These are phyloP conservation scores for Pseudopleuronectes americanus DNA, from an alignment of 2,797 vertebrate genomes.

Conservation along the genomic window DNA sequence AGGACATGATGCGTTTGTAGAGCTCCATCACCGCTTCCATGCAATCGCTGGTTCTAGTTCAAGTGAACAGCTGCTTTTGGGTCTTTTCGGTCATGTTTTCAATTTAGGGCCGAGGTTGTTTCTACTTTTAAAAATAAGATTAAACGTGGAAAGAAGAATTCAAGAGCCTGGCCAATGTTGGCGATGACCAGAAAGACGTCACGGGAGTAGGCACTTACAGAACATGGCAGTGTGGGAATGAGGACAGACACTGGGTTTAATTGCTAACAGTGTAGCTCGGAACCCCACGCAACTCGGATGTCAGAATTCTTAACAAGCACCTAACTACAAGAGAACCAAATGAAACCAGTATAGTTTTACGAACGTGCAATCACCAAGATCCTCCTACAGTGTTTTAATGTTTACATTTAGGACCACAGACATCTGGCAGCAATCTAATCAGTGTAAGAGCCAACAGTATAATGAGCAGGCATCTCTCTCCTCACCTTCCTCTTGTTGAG, in stretches of 20 bases:
- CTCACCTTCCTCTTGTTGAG: conserved; percentile 94
- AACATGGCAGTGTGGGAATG: not conserved
- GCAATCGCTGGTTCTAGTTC: conserved; percentile 35
- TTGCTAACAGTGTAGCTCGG: not conserved
- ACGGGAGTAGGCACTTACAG: not conserved
- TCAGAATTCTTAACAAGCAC: conserved; percentile 11
- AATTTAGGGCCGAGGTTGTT: conserved; percentile 11
- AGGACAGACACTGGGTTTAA: conserved; percentile 2
- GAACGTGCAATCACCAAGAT: conserved; percentile 13
- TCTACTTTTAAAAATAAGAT: conserved; percentile 8
- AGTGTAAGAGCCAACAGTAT: not conserved
- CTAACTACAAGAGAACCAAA: conserved; percentile 10
- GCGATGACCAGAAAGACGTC: conserved; percentile 6
- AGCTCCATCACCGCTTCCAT: conserved; percentile 25
- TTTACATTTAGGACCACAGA: not conserved
- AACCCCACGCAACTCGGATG: not conserved
- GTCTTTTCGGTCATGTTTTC: conserved; percentile 28
- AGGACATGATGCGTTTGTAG: conserved; percentile 6
- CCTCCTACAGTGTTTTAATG: not conserved
- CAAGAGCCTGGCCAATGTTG: not conserved
- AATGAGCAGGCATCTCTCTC: conserved; percentile 5
- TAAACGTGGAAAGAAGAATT: not conserved
- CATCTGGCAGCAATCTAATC: conserved; percentile 42
- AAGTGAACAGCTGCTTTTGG: conserved; percentile 16
- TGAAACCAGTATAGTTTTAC: not conserved